Percentiles rank a stretch among this genome's conserved stretches.
These are phyloP conservation scores for Temnothorax rugatulus DNA, from an alignment of 2,888 invertebrate species.

Conservation along the genomic window DNA sequence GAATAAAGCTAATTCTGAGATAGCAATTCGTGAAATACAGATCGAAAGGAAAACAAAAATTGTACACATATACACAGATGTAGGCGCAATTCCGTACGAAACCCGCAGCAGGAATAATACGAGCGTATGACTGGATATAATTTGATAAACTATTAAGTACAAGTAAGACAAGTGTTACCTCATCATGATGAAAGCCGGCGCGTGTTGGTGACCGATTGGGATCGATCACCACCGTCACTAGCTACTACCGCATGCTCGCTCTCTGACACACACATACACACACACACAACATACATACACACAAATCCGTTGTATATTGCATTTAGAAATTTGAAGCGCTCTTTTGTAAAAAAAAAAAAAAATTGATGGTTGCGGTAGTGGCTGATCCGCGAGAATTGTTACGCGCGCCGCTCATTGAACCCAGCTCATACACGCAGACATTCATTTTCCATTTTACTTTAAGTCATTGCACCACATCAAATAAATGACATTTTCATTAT, in stretches of 20 bases:
- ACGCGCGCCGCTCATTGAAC: conserved; percentile 83
- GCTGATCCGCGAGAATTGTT: conserved; percentile 67
- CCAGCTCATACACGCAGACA: conserved; percentile 84
- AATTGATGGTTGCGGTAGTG: conserved; percentile 67
- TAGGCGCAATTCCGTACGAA: conserved; percentile 69
- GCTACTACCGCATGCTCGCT: conserved; percentile 78
- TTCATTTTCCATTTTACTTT: conserved; percentile 86
- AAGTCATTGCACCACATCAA: conserved; percentile 87
- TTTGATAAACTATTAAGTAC: conserved; percentile 86
- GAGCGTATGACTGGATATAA: conserved; percentile 86
- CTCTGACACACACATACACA: conserved; percentile 72
- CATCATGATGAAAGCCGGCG: conserved; percentile 84
- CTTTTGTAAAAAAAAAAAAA: conserved; percentile 73
- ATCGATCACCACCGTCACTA: conserved; percentile 66
- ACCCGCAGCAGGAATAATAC: conserved; percentile 85
- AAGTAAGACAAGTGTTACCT: conserved; percentile 87
- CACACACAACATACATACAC: not conserved
- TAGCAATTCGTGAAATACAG: conserved; percentile 26
- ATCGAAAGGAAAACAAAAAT: conserved; percentile 22
- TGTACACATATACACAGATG: conserved; percentile 10
- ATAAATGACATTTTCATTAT: conserved; percentile 87
- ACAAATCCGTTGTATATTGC: conserved; percentile 83
- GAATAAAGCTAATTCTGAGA: conserved; percentile 26
- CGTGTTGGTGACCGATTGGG: conserved; percentile 69
- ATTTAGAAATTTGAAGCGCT: conserved; percentile 78